These are phyloP conservation scores for Malaclemys terrapin DNA, from an alignment of 2,113 vertebrate species.

Conservation along the genomic window DNA sequence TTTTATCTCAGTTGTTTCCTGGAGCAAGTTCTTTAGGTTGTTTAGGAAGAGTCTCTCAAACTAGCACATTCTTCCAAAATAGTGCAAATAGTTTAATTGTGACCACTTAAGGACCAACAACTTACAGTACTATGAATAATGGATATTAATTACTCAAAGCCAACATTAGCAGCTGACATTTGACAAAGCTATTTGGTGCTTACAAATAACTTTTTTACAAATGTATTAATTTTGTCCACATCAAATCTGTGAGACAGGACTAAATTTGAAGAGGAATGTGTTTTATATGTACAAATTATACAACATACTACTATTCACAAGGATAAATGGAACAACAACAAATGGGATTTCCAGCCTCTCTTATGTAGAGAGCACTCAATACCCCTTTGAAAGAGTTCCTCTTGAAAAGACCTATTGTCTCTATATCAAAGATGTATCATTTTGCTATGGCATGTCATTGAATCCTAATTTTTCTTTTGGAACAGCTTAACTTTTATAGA, in stretches of 20 bases:
- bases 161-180: not conserved
- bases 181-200: not conserved
- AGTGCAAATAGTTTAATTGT: not conserved
- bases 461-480: not conserved
- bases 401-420: not conserved
- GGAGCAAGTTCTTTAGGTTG: not conserved
- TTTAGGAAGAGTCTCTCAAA: not conserved
- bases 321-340: not conserved
- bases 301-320: not conserved
- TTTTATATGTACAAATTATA: not conserved
- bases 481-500: not conserved
- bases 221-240: no score
- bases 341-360: not conserved
- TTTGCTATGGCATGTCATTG: not conserved
- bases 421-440: not conserved
- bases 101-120: not conserved
- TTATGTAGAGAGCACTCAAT: not conserved
- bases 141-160: not conserved
- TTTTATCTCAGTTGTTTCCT: not conserved
- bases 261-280: not conserved
- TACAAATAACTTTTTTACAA: not conserved
- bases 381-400: not conserved
- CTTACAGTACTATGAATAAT: not conserved
- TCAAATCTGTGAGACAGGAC: not conserved
- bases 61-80: not conserved